Percentiles rank a stretch among this genome's conserved stretches.
Evolutionary conservation across 2,113 vertebrate genomes (phyloP).

Genomic region (Campylomormyrus numenius): DNA sequence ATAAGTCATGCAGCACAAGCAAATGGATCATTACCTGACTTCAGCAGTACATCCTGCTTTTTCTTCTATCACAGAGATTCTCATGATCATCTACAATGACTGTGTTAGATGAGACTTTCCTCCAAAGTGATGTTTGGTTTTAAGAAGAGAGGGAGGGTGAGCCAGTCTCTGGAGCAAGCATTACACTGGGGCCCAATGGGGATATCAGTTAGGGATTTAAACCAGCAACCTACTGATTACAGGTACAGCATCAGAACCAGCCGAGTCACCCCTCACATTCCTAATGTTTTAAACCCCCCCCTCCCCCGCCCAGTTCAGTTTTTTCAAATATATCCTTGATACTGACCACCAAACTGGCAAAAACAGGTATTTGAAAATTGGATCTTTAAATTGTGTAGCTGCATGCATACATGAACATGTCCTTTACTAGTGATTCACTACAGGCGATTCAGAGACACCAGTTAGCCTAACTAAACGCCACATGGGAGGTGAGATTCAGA

Average conservation of each 20-base stretch:
- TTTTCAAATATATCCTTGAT: neutral
- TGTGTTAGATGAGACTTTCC: neutral
- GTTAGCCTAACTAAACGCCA: neutral
- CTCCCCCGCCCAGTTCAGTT: neutral
- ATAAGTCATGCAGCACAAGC: neutral
- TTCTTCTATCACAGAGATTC: neutral
- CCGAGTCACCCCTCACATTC: neutral
- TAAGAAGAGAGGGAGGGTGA: neutral
- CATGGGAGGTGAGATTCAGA: neutral
- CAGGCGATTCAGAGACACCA: neutral
- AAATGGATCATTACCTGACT: neutral
- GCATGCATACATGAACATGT: neutral
- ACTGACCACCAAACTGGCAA: neutral
- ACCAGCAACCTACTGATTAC: neutral
- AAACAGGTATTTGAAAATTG: neutral
- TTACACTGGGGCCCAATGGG: too few relatives aligned
- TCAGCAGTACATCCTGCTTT: neutral
- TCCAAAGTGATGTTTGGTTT: neutral
- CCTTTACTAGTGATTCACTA: neutral
- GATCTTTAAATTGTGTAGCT: neutral
- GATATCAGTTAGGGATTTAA: neutral
- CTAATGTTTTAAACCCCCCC: neutral
- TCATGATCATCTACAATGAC: neutral
- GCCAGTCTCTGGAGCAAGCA: neutral
- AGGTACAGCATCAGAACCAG: neutral